Base-by-base conservation (phyloP, 2,888 invertebrate genomes). In the Mechanitis messenoides region DNA sequence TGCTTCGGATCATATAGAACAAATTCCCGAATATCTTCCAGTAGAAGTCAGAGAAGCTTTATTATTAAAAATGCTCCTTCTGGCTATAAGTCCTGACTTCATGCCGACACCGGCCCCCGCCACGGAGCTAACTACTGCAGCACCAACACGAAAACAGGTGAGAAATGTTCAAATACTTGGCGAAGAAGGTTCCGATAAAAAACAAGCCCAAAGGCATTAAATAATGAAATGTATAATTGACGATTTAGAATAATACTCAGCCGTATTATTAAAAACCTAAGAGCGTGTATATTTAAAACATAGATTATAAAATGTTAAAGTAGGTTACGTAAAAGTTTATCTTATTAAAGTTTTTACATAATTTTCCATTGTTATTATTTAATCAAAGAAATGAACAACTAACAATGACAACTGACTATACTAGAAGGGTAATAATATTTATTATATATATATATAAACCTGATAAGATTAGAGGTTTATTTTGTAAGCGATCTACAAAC, bases 151-250 rank as follows among this genome's bases (percentile, higher is more conserved):
- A 69, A 91, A 91, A 69, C 93, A 93, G 59, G 92, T 94, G 31
- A 90, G 94, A 69, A 94, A 94, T 76, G 93, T 94, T 35, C 94
- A 94, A 79, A 94, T 95, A 70, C 84, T 94, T 42, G 93, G 93
- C 0, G 94, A 94, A 72, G 93, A 93, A 62, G 76, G 91, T 64
- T 71, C 90, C 66, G 81, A 75, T 65, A 81, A 85, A 70, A 79
- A 84, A 72, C 63, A 75, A n/a, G 74, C 73, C 65, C 76, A 78
- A 67, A 80, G 80, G 64, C 80, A 83, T 12, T 66, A 60, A 60
- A 47, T 56, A 45, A 42, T 64, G 83, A 70, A 81, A n/a, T 64
- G 46, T 42, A 42, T 9, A 7, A 42, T 42, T 42, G 38, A 38
- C 1, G 11, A 59, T 42, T 45, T 38, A 33, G 31, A 57, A 61